Percentiles rank a stretch among this genome's conserved stretches.
Conservation (phyloP, 2,888 invertebrate genomes). For the Globia sparganii region DNA sequence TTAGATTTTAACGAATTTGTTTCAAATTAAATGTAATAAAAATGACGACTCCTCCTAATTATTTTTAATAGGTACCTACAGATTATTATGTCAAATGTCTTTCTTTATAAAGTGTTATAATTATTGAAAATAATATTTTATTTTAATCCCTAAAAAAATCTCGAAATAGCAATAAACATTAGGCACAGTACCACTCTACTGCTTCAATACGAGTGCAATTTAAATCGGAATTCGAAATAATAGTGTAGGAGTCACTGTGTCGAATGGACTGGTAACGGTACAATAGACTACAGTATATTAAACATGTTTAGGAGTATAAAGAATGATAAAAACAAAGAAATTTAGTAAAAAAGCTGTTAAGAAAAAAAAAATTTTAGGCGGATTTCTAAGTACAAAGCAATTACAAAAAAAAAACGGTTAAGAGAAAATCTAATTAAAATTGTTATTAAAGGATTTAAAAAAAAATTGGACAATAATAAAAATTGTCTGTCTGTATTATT, state of each 20-base stretch:
- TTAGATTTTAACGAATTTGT: not conserved
- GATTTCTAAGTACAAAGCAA: not conserved
- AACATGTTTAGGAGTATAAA: not conserved
- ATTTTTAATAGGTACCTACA: not conserved
- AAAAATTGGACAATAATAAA: too few relatives aligned
- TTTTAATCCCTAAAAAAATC: too few relatives aligned
- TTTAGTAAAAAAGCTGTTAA: not conserved
- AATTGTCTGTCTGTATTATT: too few relatives aligned
- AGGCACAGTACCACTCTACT: too few relatives aligned
- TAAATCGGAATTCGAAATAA: constrained; percentile 24
- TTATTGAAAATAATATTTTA: not conserved
- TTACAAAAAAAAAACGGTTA: not conserved
- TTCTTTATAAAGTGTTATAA: not conserved
- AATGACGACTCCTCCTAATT: not conserved
- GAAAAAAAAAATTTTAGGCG: not conserved
- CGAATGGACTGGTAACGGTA: not conserved
- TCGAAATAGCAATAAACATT: not conserved
- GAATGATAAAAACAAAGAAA: not conserved
- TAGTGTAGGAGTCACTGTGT: not conserved
- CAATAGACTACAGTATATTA: not conserved
- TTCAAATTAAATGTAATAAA: not conserved
- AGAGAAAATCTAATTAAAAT: not conserved
- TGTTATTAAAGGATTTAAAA: not conserved
- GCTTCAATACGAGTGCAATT: constrained; percentile 13
- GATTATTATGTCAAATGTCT: not conserved